Percentiles rank a stretch among this genome's conserved stretches.
Evolutionary conservation across 1,140 invertebrate genomes (phyloP).

Genomic region (Tribolium madens): DNA sequence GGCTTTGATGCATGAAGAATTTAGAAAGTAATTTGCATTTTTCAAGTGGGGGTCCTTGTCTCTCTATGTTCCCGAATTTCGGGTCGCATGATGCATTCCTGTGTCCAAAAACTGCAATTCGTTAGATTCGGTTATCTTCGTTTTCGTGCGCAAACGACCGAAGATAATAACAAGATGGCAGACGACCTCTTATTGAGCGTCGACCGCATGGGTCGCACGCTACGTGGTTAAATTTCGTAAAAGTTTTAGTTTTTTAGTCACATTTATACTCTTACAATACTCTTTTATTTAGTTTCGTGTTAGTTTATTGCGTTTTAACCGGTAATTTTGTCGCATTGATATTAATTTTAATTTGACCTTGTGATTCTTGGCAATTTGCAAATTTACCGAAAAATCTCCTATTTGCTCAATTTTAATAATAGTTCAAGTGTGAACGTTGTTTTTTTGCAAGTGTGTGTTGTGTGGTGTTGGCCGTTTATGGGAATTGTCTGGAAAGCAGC

Average conservation of each 20-base stretch:
- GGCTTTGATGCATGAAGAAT: background rate
- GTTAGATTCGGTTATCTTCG: slow-evolving; percentile 46
- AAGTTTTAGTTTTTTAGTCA: slow-evolving; percentile 20
- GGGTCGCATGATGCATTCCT: slow-evolving; percentile 11
- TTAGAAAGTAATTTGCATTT: slow-evolving; percentile 13
- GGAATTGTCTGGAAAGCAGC: slow-evolving; percentile 46
- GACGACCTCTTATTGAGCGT: slow-evolving; percentile 60
- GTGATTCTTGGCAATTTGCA: background rate
- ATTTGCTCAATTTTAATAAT: slow-evolving; percentile 17
- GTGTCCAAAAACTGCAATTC: slow-evolving; percentile 19
- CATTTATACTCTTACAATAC: slow-evolving; percentile 24
- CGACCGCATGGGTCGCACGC: slow-evolving; percentile 65
- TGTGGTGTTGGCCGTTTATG: slow-evolving; percentile 51
- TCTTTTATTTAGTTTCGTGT: slow-evolving; percentile 6
- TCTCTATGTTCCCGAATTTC: slow-evolving; percentile 10
- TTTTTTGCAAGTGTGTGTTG: slow-evolving; percentile 1
- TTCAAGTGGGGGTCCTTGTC: background rate
- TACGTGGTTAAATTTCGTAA: slow-evolving; percentile 56
- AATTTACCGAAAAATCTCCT: background rate
- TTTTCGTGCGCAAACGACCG: slow-evolving; percentile 45
- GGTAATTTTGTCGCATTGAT: background rate
- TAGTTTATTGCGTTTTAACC: slow-evolving; percentile 18
- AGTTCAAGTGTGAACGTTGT: background rate
- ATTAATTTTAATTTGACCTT: slow-evolving; percentile 35
- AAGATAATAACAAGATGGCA: slow-evolving; percentile 60